Percentiles rank a stretch among this genome's conserved stretches.
Conservation (phyloP, 2,113 vertebrate species). For the Phasianus colchicus region DNA sequence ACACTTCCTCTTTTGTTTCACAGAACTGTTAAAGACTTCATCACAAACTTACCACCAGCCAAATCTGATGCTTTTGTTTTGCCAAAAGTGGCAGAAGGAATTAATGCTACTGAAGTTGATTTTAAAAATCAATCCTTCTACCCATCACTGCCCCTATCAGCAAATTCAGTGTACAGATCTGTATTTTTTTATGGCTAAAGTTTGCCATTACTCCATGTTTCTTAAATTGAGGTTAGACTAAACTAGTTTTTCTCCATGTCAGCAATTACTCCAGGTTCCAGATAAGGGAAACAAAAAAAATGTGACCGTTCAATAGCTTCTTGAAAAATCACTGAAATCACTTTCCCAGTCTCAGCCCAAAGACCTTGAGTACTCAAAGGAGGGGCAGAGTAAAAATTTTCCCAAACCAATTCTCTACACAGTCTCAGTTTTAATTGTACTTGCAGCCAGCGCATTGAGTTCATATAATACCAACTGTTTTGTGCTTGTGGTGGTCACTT, state of each 20-base stretch:
- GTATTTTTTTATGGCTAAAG: rapidly evolving
- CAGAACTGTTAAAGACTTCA: background rate
- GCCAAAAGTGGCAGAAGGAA: background rate
- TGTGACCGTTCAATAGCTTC: background rate
- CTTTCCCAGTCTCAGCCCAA: background rate
- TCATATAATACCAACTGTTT: background rate
- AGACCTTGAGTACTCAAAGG: rapidly evolving
- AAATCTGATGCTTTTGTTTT: background rate
- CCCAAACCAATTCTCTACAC: background rate
- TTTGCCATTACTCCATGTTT: background rate
- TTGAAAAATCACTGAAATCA: background rate
- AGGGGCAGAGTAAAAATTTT: background rate
- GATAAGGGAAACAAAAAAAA: background rate
- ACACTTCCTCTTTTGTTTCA: constrained; percentile 60
- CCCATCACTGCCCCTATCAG: background rate
- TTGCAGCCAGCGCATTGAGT: background rate
- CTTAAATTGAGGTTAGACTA: background rate
- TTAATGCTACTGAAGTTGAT: background rate
- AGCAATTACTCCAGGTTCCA: background rate
- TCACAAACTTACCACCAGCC: background rate
- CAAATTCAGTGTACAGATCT: background rate
- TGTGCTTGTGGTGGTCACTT: background rate
- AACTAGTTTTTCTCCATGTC: background rate
- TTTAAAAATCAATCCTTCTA: background rate
- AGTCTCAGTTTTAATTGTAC: background rate